Percentiles rank a stretch among this genome's conserved stretches.
Conservation (phyloP, 2,888 invertebrate species). For the Eupeodes luniger region DNA sequence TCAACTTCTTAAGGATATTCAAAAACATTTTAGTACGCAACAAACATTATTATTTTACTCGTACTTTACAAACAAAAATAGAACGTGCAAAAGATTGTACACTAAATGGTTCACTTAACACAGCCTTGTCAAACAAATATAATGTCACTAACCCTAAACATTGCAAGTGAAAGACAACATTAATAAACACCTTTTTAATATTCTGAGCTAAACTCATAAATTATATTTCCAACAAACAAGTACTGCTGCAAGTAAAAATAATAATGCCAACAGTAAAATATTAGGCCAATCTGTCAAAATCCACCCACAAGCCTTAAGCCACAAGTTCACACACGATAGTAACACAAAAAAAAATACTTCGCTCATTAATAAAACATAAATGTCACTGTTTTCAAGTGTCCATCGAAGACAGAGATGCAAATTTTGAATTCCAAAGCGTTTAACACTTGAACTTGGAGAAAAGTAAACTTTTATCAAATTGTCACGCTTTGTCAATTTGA, state of each 20-base stretch:
- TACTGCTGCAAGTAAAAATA: constrained; percentile 8
- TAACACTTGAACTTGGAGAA: constrained; percentile 69
- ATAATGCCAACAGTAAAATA: constrained; percentile 8
- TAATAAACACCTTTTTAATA: constrained; percentile 22
- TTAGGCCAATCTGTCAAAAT: constrained; percentile 47
- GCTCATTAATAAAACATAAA: constrained; percentile 33
- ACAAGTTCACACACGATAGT: constrained; percentile 7
- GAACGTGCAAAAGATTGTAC: constrained; percentile 4
- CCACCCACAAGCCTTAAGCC: constrained; percentile 54
- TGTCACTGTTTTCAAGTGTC: constrained; percentile 42
- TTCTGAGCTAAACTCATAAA: constrained; percentile 4
- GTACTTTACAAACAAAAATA: background rate
- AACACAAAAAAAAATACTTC: background rate
- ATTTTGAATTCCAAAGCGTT: constrained; percentile 64
- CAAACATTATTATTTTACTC: too few species aligned
- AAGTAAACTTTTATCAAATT: constrained; percentile 38
- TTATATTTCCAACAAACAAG: constrained; percentile 8
- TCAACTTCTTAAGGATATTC: too few species aligned
- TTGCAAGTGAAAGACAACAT: constrained; percentile 32
- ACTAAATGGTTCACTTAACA: background rate
- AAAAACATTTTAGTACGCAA: too few species aligned
- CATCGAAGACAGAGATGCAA: constrained; percentile 31
- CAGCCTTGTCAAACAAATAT: constrained; percentile 32
- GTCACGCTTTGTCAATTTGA: constrained; percentile 42
- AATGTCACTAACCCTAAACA: constrained; percentile 39